A percentile compares a stretch with the other conserved stretches of the same genome.
Conservation (phyloP, 1,140 invertebrate species). For the Drosophila kanapiae region DNA sequence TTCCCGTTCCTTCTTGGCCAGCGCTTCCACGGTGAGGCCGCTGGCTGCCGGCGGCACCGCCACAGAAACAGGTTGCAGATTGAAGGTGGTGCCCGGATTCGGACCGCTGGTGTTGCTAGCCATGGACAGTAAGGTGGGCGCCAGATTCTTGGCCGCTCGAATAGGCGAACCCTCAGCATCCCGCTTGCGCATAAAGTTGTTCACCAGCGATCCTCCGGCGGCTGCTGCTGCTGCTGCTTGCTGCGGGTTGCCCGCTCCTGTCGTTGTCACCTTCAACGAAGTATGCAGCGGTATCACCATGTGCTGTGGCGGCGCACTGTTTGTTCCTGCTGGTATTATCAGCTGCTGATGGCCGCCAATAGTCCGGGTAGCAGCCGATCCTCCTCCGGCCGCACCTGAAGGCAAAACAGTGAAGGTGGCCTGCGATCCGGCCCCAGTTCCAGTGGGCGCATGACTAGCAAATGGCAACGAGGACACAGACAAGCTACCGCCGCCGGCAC, state of each 20-base stretch:
- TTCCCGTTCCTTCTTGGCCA: constrained; percentile 76
- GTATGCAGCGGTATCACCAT: constrained; percentile 84
- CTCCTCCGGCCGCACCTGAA: constrained; percentile 36
- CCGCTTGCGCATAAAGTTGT: constrained; percentile 80
- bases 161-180: constrained; percentile 88
- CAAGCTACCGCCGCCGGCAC: constrained; percentile 51
- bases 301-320: constrained; percentile 63
- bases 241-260: constrained; percentile 51
- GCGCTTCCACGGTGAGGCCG: constrained; percentile 68
- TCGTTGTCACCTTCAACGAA: constrained; percentile 78
- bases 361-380: constrained; percentile 53
- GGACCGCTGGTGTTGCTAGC: constrained; percentile 51
- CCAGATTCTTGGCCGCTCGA: constrained; percentile 87
- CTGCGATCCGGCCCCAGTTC: constrained; percentile 56
- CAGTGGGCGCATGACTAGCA: constrained; percentile 44
- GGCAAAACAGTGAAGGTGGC: constrained; percentile 82
- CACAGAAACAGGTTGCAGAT: constrained; percentile 77
- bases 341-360: constrained; percentile 76
- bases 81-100: constrained; percentile 65
- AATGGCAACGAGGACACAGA: constrained; percentile 79
- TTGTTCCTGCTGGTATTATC: constrained; percentile 58
- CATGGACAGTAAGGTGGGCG: constrained; percentile 87
- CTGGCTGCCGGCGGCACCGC: constrained; percentile 56
- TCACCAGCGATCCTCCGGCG: constrained; percentile 41
- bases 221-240: constrained; percentile 14